phyloP scores from a whole-genome alignment of 2,888 invertebrate species.

The Phymatocera aterrima region DNA sequence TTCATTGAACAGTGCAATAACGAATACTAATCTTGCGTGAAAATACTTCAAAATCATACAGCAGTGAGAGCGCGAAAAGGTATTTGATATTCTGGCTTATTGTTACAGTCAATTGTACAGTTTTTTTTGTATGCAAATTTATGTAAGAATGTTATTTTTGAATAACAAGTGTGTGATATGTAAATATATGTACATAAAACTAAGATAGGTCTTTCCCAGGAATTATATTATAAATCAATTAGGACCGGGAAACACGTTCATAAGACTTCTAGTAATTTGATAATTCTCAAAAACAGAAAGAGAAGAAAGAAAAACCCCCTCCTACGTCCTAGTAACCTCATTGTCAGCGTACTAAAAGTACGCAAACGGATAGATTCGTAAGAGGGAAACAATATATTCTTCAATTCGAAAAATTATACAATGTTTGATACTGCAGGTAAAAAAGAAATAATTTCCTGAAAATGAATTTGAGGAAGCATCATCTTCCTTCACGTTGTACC shows the following conservation, averaged over 20 bases:
- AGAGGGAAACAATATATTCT: no score
- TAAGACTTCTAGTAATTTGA: conserved; percentile 8
- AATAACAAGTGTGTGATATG: background rate
- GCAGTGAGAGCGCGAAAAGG: background rate
- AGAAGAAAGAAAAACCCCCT: no score
- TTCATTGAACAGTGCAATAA: background rate
- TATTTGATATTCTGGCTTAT: background rate
- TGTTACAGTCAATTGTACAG: background rate
- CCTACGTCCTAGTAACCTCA: no score
- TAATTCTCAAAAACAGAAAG: background rate
- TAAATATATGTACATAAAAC: background rate
- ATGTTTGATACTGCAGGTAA: background rate
- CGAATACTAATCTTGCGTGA: background rate
- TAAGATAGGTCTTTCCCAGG: background rate
- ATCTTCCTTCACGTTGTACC: no score
- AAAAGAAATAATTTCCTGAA: background rate
- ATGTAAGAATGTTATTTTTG: background rate
- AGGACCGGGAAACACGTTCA: background rate
- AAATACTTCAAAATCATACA: background rate
- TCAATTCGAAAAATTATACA: background rate
- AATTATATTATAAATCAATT: conserved; percentile 17
- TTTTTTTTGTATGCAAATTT: background rate
- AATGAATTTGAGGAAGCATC: no score
- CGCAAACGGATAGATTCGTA: no score
- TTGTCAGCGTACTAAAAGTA: no score